Percentiles rank a stretch among this genome's conserved stretches.
phyloP scores from a whole-genome alignment of 2,888 invertebrate species.

The Latrodectus elegans region DNA sequence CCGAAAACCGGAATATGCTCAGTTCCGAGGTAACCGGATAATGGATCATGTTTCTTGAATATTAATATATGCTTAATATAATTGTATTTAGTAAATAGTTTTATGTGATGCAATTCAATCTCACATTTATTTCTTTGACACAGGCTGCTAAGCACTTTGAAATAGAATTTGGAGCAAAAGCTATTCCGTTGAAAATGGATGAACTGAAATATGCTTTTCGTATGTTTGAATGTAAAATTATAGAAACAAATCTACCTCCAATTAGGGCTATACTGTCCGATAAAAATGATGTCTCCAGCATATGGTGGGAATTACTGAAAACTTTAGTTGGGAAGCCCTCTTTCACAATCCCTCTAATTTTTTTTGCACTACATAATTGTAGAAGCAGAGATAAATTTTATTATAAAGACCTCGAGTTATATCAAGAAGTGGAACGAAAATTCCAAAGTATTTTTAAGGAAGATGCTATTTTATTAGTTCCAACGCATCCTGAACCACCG shows the following conservation, averaged over 20 bases:
- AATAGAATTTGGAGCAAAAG: constrained; percentile 80
- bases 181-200: constrained; percentile 79
- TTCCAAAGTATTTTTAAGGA: constrained; percentile 81
- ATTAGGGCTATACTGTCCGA: neutral
- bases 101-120: too few species aligned
- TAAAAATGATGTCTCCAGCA: constrained; percentile 72
- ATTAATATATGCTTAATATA: too few species aligned
- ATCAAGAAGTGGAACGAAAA: constrained; percentile 77
- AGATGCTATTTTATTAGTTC: constrained; percentile 90
- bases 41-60: too few species aligned
- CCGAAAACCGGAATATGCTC: too few species aligned
- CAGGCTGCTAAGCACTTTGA: constrained; percentile 79
- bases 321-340: constrained; percentile 84
- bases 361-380: constrained; percentile 73
- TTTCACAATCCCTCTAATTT: constrained; percentile 87
- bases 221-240: constrained; percentile 14
- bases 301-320: constrained; percentile 82
- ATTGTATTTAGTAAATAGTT: too few species aligned
- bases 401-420: constrained; percentile 78
- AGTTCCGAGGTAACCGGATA: too few species aligned
- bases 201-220: constrained; percentile 72
- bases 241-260: constrained; percentile 4
- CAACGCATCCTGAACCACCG: constrained; percentile 92
- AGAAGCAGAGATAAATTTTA: constrained; percentile 9
- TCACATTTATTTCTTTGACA: neutral